phyloP scores from a whole-genome alignment of 2,113 vertebrate species.

The Vidua chalybeata region DNA sequence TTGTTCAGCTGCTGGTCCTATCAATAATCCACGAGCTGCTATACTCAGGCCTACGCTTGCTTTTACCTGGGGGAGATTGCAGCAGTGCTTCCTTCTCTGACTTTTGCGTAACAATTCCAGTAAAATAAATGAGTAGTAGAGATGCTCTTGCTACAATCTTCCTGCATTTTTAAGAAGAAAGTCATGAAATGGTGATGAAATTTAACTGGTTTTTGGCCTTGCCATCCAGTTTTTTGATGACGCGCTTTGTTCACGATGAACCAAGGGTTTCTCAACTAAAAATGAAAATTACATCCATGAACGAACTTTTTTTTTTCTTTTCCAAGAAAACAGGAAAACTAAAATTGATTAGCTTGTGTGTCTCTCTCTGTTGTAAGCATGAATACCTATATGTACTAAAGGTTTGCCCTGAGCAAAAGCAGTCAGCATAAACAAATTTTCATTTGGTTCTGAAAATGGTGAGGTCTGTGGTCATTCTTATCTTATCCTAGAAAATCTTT shows the following conservation, averaged over 20 bases:
- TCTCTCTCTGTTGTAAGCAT: neutral
- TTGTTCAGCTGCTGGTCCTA: slow-evolving; percentile 15
- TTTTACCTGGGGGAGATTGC: neutral
- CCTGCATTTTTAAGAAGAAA: neutral
- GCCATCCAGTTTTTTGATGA: neutral
- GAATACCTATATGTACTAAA: neutral
- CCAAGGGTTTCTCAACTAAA: neutral
- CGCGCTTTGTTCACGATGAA: neutral
- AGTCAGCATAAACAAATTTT: slow-evolving; percentile 13
- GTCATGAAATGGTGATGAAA: neutral
- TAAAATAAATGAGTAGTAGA: neutral
- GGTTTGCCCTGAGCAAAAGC: neutral
- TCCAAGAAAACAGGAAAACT: neutral
- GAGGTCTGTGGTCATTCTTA: slow-evolving; percentile 47
- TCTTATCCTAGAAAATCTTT: neutral
- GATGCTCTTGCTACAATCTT: neutral
- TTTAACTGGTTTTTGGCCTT: neutral
- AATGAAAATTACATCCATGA: neutral
- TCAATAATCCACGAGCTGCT: slow-evolving; percentile 42
- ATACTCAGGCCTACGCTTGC: neutral
- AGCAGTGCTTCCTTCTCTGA: neutral
- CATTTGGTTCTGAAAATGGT: slow-evolving; percentile 39
- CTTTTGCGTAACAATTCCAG: neutral
- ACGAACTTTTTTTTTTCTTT: neutral
- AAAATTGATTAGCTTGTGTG: neutral